phyloP scores from a whole-genome alignment of 2,113 vertebrate species.

The Grammomys dolichurus region DNA sequence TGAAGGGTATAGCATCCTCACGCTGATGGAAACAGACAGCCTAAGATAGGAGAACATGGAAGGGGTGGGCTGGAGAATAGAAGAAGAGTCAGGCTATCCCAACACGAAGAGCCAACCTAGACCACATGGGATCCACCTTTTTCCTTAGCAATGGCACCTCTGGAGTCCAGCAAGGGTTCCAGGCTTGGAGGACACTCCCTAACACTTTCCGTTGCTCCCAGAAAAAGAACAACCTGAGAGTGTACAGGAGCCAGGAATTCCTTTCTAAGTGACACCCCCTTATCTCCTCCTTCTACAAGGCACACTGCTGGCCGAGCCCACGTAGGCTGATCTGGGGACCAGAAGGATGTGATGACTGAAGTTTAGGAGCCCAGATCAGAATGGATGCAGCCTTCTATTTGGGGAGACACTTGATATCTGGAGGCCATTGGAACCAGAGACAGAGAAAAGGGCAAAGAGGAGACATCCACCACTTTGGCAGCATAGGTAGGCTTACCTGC shows the following conservation, averaged over 20 bases:
- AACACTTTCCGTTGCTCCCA: background rate
- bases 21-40: background rate
- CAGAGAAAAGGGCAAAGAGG: background rate
- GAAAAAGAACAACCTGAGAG: background rate
- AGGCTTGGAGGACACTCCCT: background rate
- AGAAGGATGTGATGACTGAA: background rate
- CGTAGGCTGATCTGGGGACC: background rate
- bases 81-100: fast-evolving
- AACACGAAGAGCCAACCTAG: background rate
- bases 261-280: background rate
- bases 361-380: background rate
- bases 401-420: background rate
- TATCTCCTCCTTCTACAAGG: background rate
- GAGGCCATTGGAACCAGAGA: background rate
- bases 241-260: background rate
- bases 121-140: background rate
- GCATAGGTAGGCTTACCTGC: slow-evolving; percentile 90
- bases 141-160: background rate
- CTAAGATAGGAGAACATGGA: background rate
- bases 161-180: background rate
- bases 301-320: background rate
- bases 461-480: fast-evolving
- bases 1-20: background rate
- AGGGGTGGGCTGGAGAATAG: background rate
- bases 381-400: background rate